Evolutionary conservation across 2,888 invertebrate species (phyloP), one percentile per base, ranked within the genome.

Genomic region (Myopa testacea): DNA sequence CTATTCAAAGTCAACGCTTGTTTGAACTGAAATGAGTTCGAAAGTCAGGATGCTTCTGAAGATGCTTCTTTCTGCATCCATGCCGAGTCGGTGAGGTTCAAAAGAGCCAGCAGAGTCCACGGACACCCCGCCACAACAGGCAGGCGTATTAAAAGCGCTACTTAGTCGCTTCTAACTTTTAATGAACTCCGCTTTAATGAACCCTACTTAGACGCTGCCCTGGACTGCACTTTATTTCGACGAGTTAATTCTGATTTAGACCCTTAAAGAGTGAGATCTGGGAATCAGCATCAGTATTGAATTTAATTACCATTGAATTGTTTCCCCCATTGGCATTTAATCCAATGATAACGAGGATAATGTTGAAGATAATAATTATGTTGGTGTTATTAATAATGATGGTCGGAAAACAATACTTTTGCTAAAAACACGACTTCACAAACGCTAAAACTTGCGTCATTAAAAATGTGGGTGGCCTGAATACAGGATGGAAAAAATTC

Each of bases 381-480:
- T 26, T 26, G 26, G 26, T 26, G 26, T 26, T 26, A 26, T 1
- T 2, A 26, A 26, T 50, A 50, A 10, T 14, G 1, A 14, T 50
- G 50, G 14, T 50, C 1, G 14, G 50, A 3, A 50, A 50, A 8
- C 50, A 50, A 6, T 12, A 8, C 50, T 50, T 63, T 14, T 14
- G 19, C 45, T 40, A n/a, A 1, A 26, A 26, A 26, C 2, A 26
- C 26, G 26, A 26, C 26, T 26, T 26, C 26, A 26, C 26, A 26
- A 26, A 26, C 26, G 26, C 26, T 26, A 26, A 26, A 26, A 26
- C 26, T 45, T 45, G 45, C 26, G 37, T 68, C 40, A 12, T 69
- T 45, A 14, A 50, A 26, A 50, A n/a, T 69, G n/a, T 69, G 69
- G 69, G 69, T 69, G 69, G 69, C 69, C 69, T 52, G 1, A 68